These are phyloP conservation scores for Platalea minor DNA, from an alignment of 2,797 vertebrate species.

Conservation along the genomic window DNA sequence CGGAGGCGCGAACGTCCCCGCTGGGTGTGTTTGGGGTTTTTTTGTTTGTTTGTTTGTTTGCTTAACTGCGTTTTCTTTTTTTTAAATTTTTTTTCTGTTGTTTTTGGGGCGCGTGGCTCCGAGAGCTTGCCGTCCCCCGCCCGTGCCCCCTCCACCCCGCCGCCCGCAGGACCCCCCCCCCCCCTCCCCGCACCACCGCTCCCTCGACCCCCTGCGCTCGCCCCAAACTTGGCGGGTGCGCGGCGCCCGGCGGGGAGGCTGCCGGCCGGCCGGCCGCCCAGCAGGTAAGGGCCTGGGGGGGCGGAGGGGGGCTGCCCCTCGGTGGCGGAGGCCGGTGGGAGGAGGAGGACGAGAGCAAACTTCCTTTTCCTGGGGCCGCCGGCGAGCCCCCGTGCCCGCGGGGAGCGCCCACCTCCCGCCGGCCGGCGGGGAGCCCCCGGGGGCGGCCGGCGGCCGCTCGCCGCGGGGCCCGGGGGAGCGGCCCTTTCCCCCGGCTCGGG, in stretches of 20 bases:
- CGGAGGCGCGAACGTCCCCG: neutral
- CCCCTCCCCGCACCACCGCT: neutral
- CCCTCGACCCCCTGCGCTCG: neutral
- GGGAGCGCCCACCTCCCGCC: neutral
- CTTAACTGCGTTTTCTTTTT: neutral
- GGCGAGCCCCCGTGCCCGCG: neutral
- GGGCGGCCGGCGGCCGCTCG: neutral
- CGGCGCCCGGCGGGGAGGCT: neutral
- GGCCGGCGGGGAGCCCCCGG: neutral
- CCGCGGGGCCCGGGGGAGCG: neutral
- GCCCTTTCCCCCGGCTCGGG: neutral
- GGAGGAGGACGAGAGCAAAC: neutral
- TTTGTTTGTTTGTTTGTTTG: neutral
- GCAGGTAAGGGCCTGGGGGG: slow-evolving; percentile 41
- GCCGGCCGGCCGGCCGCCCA: neutral
- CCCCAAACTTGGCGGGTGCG: neutral
- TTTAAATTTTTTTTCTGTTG: neutral
- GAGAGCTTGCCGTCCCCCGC: neutral
- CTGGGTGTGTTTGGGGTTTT: neutral
- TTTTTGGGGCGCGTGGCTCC: neutral
- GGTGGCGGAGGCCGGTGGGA: neutral
- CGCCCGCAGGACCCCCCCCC: neutral
- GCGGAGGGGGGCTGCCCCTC: neutral
- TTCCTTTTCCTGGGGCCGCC: slow-evolving; percentile 18
- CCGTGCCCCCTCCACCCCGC: neutral